phyloP scores from a whole-genome alignment of 2,888 invertebrate species.

The Rugalucina vietnamica region DNA sequence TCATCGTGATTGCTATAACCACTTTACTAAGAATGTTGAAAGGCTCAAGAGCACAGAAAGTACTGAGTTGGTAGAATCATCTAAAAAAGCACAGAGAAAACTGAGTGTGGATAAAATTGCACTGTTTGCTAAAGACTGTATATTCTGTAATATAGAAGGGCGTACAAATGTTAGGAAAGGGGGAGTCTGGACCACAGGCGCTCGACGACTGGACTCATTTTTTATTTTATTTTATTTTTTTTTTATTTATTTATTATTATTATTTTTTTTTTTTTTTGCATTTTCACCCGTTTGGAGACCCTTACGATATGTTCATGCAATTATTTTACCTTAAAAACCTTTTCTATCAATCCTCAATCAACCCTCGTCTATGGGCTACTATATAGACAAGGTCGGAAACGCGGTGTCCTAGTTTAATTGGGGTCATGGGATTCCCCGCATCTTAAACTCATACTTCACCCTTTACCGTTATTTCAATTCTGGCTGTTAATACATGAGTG shows the following conservation, averaged over 20 bases:
- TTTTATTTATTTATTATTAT: not conserved
- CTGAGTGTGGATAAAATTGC: not conserved
- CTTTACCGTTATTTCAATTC: no score
- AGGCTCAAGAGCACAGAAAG: slow-evolving; percentile 3
- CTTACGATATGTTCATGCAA: not conserved
- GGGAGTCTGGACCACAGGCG: slow-evolving; percentile 12
- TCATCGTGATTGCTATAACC: slow-evolving; percentile 20
- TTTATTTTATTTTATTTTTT: not conserved
- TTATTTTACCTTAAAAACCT: not conserved
- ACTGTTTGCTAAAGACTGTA: slow-evolving; percentile 21
- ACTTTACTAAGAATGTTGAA: slow-evolving; percentile 22
- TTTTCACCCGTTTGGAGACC: not conserved
- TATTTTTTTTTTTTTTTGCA: not conserved
- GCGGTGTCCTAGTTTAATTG: no score
- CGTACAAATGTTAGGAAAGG: not conserved
- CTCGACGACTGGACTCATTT: no score
- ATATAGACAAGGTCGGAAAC: not conserved
- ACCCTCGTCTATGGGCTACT: not conserved
- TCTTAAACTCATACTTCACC: no score
- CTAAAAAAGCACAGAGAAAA: not conserved
- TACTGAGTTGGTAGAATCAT: not conserved
- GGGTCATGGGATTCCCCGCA: no score
- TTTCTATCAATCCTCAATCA: not conserved
- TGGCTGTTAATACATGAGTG: no score
- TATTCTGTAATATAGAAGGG: slow-evolving; percentile 28